Conservation (phyloP, 2,113 vertebrate species). For the Actinemys pallida region DNA sequence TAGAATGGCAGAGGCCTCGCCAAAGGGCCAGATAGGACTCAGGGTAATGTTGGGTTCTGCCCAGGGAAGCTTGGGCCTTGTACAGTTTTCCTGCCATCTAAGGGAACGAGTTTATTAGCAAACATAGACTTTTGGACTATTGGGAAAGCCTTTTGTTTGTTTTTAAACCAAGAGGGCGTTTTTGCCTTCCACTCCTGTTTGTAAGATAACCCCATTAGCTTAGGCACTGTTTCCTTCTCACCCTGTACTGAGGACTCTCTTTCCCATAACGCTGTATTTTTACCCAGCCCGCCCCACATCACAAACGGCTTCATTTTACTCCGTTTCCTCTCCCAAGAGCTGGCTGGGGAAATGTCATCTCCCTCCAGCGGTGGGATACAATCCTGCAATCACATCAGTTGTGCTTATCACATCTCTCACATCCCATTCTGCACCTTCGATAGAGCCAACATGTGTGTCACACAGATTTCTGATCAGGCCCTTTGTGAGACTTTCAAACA, state of each 20-base stretch:
- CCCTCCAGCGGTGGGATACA: background rate
- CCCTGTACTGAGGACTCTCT: background rate
- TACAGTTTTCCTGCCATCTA: background rate
- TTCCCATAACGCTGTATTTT: background rate
- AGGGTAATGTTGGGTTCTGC: background rate
- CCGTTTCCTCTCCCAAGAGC: background rate
- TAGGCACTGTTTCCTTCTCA: background rate
- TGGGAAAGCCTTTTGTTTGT: background rate
- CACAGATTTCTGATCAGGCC: background rate
- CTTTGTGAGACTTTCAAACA: background rate
- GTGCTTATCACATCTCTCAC: background rate
- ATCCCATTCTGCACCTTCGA: background rate
- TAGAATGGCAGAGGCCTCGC: background rate
- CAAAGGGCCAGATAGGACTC: background rate
- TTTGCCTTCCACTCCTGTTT: background rate
- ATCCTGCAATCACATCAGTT: background rate
- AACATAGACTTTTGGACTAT: background rate
- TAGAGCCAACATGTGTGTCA: background rate
- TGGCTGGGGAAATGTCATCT: background rate
- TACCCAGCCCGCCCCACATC: background rate
- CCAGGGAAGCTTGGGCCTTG: background rate
- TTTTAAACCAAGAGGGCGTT: background rate
- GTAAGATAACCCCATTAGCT: background rate
- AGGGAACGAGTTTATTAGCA: background rate
- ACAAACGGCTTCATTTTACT: background rate